phyloP scores from a whole-genome alignment of 2,888 invertebrate species.

The Sinelater perroti region DNA sequence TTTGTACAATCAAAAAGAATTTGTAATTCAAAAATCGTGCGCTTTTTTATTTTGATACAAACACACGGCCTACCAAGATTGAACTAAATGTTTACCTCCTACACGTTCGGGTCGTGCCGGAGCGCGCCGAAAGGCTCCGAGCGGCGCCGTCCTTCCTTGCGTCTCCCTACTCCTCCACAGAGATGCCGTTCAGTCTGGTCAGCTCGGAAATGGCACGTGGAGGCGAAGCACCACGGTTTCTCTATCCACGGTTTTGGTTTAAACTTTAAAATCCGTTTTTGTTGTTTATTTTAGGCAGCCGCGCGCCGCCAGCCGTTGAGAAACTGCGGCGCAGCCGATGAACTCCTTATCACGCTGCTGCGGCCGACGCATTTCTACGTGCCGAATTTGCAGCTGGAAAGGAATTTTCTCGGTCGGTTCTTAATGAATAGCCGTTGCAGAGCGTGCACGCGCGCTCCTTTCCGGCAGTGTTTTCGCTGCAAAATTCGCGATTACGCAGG shows the following conservation, averaged over 20 bases:
- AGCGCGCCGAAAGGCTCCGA: slow-evolving; percentile 47
- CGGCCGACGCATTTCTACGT: too few species aligned
- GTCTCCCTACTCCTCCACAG: slow-evolving; percentile 41
- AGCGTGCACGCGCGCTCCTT: too few species aligned
- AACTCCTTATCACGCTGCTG: too few species aligned
- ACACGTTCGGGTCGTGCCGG: slow-evolving; percentile 50
- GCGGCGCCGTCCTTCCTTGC: slow-evolving; percentile 28
- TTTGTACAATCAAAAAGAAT: too few species aligned
- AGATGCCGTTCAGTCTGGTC: slow-evolving; percentile 51
- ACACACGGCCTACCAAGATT: slow-evolving; percentile 51
- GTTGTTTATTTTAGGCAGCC: too few species aligned
- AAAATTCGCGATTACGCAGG: too few species aligned
- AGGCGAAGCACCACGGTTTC: slow-evolving; percentile 57
- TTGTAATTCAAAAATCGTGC: slow-evolving; percentile 21
- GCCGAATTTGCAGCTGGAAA: too few species aligned
- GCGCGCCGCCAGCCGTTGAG: too few species aligned
- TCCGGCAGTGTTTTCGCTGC: too few species aligned
- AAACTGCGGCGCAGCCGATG: too few species aligned
- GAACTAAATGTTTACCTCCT: slow-evolving; percentile 60
- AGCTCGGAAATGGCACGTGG: slow-evolving; percentile 57
- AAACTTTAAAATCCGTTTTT: slow-evolving; percentile 27
- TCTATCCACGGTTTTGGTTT: slow-evolving; percentile 33
- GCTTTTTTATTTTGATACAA: slow-evolving; percentile 38
- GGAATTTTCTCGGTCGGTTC: too few species aligned
- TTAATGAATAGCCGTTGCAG: too few species aligned